Evolutionary conservation across 1,140 invertebrate genomes (phyloP).

Genomic region (Zaprionus davidi): DNA sequence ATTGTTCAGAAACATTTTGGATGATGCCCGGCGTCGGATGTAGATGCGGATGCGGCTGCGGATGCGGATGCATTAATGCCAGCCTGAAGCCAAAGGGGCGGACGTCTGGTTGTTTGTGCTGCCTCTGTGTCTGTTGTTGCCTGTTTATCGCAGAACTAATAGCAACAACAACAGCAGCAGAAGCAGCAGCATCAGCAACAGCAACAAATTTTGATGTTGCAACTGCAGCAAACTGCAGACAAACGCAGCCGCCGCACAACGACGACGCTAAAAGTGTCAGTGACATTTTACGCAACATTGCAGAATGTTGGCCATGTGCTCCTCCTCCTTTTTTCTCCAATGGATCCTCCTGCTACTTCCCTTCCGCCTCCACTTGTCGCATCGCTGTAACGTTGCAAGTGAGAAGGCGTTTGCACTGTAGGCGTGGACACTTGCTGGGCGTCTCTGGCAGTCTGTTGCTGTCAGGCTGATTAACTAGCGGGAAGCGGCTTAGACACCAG

Average conservation of each 20-base stretch:
- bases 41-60: conserved; percentile 29
- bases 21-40: conserved; percentile 32
- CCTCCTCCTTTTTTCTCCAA: neutral
- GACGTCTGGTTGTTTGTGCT: conserved; percentile 16
- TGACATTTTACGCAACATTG: conserved; percentile 51
- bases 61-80: conserved; percentile 52
- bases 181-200: neutral
- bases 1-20: conserved; percentile 42
- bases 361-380: neutral
- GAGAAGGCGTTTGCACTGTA: neutral
- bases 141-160: conserved; percentile 38
- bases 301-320: conserved; percentile 25
- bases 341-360: neutral
- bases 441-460: conserved; percentile 17
- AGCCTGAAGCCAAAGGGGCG: conserved; percentile 13
- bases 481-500: neutral
- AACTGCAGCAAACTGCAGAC: conserved; percentile 23
- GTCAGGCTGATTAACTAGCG: conserved; percentile 39
- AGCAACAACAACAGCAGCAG: conserved; percentile 2
- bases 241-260: conserved; percentile 8
- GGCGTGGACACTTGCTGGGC: conserved; percentile 1
- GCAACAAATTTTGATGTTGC: conserved; percentile 49
- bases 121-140: conserved; percentile 22
- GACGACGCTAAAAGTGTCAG: conserved; percentile 57
- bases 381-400: conserved; percentile 11